Evolutionary conservation across 2,113 vertebrate genomes (phyloP).

Genomic region (Menidia beryllina): DNA sequence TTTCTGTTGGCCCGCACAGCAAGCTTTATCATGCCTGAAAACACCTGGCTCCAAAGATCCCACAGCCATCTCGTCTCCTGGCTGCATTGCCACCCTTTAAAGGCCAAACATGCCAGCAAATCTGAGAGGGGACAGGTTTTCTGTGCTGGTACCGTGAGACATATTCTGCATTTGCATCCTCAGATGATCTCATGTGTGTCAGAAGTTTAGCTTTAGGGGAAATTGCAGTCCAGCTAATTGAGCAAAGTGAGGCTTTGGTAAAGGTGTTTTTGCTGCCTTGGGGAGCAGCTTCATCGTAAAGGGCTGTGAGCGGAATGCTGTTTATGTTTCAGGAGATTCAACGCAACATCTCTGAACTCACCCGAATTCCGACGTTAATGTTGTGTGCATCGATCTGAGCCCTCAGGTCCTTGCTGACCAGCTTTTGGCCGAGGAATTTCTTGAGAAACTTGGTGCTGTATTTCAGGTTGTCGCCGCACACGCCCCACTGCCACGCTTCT

Average conservation of each 20-base stretch:
- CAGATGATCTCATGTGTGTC: conserved; percentile 30
- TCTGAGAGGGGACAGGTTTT: conserved; percentile 23
- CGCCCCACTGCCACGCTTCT: conserved; percentile 98
- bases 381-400: conserved; percentile 95
- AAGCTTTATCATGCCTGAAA: conserved; percentile 85
- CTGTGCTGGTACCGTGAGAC: conserved; percentile 48
- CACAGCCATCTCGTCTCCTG: conserved; percentile 67
- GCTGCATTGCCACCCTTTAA: conserved; percentile 56
- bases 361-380: conserved; percentile 94
- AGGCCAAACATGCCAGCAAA: conserved; percentile 38
- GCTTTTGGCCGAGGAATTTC: conserved; percentile 94
- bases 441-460: conserved; percentile 97
- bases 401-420: conserved; percentile 93
- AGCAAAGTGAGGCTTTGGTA: conserved; percentile 26
- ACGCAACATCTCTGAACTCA: conserved; percentile 71
- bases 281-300: background rate
- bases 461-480: conserved; percentile 97
- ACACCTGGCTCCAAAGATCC: conserved; percentile 82
- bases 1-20: conserved; percentile 80
- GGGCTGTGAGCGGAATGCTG: fast-evolving
- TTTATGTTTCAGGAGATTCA: background rate
- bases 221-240: conserved; percentile 46
- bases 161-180: conserved; percentile 5
- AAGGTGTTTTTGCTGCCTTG: conserved; percentile 11
- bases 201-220: conserved; percentile 39